Evolutionary conservation across 2,888 invertebrate genomes (phyloP).

Genomic region (Drosophila recens): DNA sequence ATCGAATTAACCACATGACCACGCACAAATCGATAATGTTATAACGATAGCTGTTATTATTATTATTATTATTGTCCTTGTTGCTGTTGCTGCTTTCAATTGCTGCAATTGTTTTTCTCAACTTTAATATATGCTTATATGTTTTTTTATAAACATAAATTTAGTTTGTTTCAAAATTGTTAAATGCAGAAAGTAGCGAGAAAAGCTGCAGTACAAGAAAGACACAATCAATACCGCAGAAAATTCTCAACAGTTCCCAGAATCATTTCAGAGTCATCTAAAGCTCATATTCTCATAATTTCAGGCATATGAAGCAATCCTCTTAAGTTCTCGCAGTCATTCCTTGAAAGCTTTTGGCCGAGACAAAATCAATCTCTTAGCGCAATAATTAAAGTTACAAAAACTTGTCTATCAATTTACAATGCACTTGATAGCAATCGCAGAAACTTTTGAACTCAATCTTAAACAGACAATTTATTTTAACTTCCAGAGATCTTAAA

Average conservation of each 20-base stretch:
- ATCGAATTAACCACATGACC: slow-evolving; percentile 57
- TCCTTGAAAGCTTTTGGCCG: not conserved
- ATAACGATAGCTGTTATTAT: slow-evolving; percentile 9
- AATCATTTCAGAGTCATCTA: not conserved
- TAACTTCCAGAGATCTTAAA: not conserved
- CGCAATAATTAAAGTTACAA: no score
- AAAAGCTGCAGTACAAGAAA: not conserved
- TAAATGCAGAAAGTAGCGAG: not conserved
- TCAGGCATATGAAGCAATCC: not conserved
- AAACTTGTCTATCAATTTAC: no score
- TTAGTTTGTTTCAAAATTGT: not conserved
- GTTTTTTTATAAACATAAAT: no score
- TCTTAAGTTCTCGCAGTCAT: not conserved
- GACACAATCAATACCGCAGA: not conserved
- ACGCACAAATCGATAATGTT: slow-evolving; percentile 46
- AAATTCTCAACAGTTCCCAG: not conserved
- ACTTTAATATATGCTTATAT: not conserved
- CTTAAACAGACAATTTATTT: no score
- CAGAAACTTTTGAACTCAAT: no score
- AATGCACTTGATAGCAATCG: no score
- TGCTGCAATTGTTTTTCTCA: slow-evolving; percentile 5
- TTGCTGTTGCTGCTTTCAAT: not conserved
- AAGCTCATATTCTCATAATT: not conserved
- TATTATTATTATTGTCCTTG: not conserved
- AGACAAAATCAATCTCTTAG: no score